phyloP scores from a whole-genome alignment of 2,888 invertebrate genomes.

The Xanthorhoe spadicearia region DNA sequence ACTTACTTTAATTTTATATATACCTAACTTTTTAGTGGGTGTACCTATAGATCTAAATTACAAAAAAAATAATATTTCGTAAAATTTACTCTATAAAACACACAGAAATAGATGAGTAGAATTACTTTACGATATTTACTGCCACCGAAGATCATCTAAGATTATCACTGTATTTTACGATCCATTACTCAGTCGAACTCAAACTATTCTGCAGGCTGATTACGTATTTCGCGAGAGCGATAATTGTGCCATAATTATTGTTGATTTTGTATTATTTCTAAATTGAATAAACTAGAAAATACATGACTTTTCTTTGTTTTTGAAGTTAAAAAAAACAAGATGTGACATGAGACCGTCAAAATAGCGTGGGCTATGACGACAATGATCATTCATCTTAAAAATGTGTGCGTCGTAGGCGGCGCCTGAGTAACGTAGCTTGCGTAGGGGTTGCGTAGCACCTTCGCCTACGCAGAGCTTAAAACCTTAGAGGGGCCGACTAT shows the following conservation, averaged over 20 bases:
- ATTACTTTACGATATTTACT: constrained; percentile 21
- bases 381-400: constrained; percentile 58
- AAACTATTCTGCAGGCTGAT: not conserved
- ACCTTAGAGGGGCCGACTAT: constrained; percentile 45
- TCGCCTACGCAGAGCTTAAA: constrained; percentile 42
- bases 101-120: constrained; percentile 11
- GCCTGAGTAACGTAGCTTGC: constrained; percentile 43
- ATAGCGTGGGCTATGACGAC: constrained; percentile 69
- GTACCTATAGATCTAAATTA: not conserved
- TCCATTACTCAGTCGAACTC: constrained; percentile 20
- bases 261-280: not conserved
- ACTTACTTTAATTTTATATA: too few species aligned
- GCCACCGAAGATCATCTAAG: constrained; percentile 9
- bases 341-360: constrained; percentile 23
- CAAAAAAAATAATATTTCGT: not conserved
- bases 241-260: too few species aligned
- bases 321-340: constrained; percentile 19
- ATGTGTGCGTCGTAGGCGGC: constrained; percentile 43
- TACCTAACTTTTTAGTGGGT: too few species aligned
- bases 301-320: constrained; percentile 12
- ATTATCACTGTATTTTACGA: constrained; percentile 14
- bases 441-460: constrained; percentile 42
- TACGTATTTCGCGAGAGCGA: not conserved
- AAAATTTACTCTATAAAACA: not conserved
- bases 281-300: not conserved